Evolutionary conservation across 2,113 vertebrate genomes (phyloP).

Genomic region (Ahaetulla prasina): DNA sequence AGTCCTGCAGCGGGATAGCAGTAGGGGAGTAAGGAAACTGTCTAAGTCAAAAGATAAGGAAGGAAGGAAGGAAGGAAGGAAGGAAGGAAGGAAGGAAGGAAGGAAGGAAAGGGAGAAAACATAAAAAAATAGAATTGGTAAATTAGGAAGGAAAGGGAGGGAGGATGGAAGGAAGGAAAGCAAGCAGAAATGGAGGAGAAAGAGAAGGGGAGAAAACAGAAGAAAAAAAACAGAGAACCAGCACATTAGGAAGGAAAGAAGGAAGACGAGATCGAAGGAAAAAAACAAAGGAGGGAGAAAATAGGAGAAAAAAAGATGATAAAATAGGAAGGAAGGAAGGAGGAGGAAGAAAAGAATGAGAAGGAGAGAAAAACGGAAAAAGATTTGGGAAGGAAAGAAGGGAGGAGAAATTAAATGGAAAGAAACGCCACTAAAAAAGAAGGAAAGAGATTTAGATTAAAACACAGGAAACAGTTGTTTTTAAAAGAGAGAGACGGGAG

Average conservation of each 20-base stretch:
- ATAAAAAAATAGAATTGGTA: too few relatives aligned
- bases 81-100: not conserved
- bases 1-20: not conserved
- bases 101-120: not conserved
- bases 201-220: too few relatives aligned
- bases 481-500: not conserved
- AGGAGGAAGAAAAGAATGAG: too few relatives aligned
- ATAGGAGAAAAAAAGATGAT: too few relatives aligned
- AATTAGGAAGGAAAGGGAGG: too few relatives aligned
- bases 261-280: too few relatives aligned
- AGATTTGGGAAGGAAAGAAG: not conserved
- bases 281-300: too few relatives aligned
- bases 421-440: not conserved
- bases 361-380: not conserved
- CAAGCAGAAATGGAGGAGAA: too few relatives aligned
- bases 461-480: not conserved
- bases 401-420: not conserved
- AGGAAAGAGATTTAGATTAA: not conserved
- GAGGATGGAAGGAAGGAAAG: not conserved
- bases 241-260: not conserved
- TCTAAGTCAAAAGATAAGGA: not conserved
- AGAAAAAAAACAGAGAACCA: too few relatives aligned
- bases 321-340: not conserved
- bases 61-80: not conserved
- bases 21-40: not conserved